A percentile compares a stretch with the other conserved stretches of the same genome.
These are phyloP conservation scores for Aepyceros melampus DNA, from an alignment of 2,113 vertebrate species.

Conservation along the genomic window DNA sequence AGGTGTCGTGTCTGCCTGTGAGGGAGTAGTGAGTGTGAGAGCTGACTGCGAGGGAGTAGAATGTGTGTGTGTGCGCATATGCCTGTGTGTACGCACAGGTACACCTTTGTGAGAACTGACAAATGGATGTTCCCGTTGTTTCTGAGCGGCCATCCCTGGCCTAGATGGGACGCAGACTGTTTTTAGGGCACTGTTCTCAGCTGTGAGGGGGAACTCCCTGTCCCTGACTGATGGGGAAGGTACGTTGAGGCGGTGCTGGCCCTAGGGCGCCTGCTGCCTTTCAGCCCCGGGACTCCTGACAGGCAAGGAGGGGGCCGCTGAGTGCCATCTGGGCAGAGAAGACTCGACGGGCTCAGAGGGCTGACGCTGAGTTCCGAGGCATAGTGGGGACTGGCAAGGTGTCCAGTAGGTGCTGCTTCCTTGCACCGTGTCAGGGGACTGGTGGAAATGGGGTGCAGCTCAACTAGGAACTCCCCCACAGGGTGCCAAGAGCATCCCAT, in stretches of 20 bases:
- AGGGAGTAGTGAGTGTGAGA: neutral
- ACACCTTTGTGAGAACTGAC: rapidly evolving
- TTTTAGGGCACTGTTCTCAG: neutral
- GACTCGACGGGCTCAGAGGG: neutral
- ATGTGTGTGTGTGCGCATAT: too few relatives aligned
- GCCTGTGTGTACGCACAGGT: rapidly evolving
- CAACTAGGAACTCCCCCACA: rapidly evolving
- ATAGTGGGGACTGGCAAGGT: neutral
- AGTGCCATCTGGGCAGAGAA: neutral
- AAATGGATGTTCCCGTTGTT: neutral
- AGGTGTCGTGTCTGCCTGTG: neutral
- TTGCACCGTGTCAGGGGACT: neutral
- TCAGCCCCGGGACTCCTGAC: neutral
- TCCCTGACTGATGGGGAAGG: neutral
- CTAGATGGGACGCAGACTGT: neutral
- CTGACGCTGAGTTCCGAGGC: neutral
- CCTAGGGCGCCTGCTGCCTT: neutral
- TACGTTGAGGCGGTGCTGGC: neutral
- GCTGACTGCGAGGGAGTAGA: rapidly evolving
- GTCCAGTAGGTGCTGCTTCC: neutral
- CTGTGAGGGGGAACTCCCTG: rapidly evolving
- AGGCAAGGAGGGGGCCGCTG: rapidly evolving
- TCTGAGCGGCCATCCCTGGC: neutral
- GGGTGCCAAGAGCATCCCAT: rapidly evolving
- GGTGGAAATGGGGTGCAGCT: neutral